These are phyloP conservation scores for Pentamera pediparva DNA, from an alignment of 53 echinoderm and acorn worm genomes.

Conservation along the genomic window DNA sequence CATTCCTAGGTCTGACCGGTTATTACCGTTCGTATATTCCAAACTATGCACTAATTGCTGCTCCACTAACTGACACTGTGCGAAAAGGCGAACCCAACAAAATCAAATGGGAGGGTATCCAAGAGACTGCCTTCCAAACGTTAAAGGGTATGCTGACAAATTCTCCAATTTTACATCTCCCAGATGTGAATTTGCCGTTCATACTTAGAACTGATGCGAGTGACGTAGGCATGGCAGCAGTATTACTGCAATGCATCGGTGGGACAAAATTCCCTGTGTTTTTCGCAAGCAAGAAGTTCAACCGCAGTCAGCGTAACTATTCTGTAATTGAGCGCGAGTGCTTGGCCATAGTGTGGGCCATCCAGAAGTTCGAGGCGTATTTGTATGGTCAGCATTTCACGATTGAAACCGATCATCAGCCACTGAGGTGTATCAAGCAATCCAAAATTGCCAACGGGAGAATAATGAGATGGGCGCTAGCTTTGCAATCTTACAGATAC, in stretches of 20 bases:
- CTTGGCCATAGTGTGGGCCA: neutral
- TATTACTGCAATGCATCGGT: neutral
- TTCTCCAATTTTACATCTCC: neutral
- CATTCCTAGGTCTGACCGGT: constrained; percentile 50
- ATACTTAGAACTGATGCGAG: neutral
- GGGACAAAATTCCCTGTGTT: neutral
- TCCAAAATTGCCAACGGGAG: constrained; percentile 35
- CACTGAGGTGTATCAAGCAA: constrained; percentile 21
- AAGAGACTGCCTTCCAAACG: neutral
- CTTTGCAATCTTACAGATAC: constrained; percentile 38
- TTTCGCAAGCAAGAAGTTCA: neutral
- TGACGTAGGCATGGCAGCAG: neutral
- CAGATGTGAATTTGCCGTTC: neutral
- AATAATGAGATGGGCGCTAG: constrained; percentile 41
- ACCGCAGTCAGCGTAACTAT: neutral
- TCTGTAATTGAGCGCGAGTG: neutral
- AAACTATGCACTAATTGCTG: constrained; percentile 15
- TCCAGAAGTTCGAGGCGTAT: neutral
- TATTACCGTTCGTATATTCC: constrained; percentile 54
- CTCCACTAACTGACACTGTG: neutral
- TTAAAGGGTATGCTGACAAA: neutral
- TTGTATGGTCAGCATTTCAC: neutral
- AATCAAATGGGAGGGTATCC: neutral
- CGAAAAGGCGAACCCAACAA: neutral
- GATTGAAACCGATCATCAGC: constrained; percentile 35